phyloP scores from a whole-genome alignment of 2,888 invertebrate genomes.

The Apotomis betuletana region DNA sequence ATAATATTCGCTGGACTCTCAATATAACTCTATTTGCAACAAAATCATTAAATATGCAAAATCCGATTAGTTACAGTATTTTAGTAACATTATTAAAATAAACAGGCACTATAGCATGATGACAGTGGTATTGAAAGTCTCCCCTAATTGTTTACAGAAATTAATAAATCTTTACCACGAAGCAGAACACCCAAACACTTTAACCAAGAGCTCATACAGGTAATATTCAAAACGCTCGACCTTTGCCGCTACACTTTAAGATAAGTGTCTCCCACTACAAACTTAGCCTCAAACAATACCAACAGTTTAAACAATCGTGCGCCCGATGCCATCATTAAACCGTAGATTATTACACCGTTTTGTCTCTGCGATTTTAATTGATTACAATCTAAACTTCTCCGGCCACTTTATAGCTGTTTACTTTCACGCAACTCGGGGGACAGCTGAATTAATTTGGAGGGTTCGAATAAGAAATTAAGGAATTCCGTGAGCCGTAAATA shows the following conservation, averaged over 20 bases:
- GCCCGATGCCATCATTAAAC: conserved; percentile 38
- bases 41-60: too few species aligned
- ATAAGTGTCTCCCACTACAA: conserved; percentile 20
- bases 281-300: conserved; percentile 20
- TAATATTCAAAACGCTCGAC: background rate
- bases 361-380: conserved; percentile 61
- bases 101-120: too few species aligned
- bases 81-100: too few species aligned
- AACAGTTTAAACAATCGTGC: conserved; percentile 30
- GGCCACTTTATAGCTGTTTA: conserved; percentile 46
- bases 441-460: conserved; percentile 30
- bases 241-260: background rate
- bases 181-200: background rate
- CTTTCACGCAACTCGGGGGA: conserved; percentile 24
- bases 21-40: too few species aligned
- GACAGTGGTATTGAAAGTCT: too few species aligned
- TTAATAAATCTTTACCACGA: background rate
- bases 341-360: conserved; percentile 55
- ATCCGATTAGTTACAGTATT: too few species aligned
- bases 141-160: too few species aligned
- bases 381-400: conserved; percentile 63
- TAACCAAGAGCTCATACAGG: background rate
- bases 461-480: conserved; percentile 20
- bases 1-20: too few species aligned
- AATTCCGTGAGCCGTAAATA: conserved; percentile 9